Conservation (phyloP, 2,113 vertebrate species). For the Cyanoramphus novaezelandiae region DNA sequence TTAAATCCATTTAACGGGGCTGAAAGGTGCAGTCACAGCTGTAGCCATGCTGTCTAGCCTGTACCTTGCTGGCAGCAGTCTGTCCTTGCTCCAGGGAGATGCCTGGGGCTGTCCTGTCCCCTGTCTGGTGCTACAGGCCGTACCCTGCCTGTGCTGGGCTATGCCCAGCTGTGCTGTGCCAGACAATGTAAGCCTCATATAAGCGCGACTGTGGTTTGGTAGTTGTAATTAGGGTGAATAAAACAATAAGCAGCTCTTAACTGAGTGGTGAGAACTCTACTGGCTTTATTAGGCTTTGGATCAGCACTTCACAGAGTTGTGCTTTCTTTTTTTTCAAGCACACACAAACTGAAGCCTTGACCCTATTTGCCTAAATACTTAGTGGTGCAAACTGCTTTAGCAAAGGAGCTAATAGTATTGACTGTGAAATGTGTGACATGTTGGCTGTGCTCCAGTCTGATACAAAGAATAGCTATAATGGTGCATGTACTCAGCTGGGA, state of each 20-base stretch:
- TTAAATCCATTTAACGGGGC: not conserved
- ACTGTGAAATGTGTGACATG: accelerated
- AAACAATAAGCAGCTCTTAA: not conserved
- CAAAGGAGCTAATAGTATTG: not conserved
- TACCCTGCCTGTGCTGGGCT: not conserved
- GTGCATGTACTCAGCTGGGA: not conserved
- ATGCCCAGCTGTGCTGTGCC: accelerated
- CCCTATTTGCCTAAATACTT: not conserved
- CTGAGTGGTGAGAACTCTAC: not conserved
- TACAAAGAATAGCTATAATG: too few species aligned
- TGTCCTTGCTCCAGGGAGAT: not conserved
- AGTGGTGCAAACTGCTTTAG: not conserved
- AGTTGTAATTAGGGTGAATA: not conserved
- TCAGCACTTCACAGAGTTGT: not conserved
- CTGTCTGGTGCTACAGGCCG: not conserved
- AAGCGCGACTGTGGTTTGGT: not conserved
- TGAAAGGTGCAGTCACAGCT: accelerated
- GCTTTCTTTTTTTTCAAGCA: not conserved
- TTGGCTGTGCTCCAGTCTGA: not conserved
- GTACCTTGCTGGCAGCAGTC: accelerated
- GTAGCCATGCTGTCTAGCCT: not conserved
- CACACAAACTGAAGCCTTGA: not conserved
- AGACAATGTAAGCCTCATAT: too few species aligned
- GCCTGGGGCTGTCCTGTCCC: not conserved
- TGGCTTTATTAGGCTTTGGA: not conserved